phyloP scores from a whole-genome alignment of 2,113 vertebrate species.

The Lamprotornis superbus region DNA sequence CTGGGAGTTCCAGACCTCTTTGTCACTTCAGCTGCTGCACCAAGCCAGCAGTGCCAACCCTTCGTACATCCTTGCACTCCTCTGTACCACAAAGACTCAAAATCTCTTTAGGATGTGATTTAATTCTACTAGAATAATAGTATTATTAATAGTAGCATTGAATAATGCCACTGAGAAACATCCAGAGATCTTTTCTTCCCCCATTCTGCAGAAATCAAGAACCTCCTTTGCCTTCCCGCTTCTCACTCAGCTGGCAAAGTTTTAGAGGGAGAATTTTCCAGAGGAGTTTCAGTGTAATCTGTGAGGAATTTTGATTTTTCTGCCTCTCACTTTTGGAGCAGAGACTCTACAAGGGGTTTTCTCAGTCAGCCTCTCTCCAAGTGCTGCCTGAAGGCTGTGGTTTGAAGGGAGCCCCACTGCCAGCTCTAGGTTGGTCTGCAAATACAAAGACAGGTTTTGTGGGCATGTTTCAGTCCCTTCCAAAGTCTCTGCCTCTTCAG shows the following conservation, averaged over 20 bases:
- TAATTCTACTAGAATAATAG: neutral
- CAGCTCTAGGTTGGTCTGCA: neutral
- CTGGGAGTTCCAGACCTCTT: neutral
- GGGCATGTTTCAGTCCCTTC: neutral
- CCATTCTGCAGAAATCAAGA: neutral
- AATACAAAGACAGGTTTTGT: neutral
- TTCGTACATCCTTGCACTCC: neutral
- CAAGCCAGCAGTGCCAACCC: neutral
- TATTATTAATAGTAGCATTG: neutral
- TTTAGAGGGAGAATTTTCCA: neutral
- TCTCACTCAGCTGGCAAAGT: neutral
- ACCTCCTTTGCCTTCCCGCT: accelerated
- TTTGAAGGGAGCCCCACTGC: neutral
- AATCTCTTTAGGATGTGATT: neutral
- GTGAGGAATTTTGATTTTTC: neutral
- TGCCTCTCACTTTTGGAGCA: neutral
- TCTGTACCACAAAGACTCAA: neutral
- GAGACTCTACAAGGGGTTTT: neutral
- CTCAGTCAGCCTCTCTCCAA: neutral
- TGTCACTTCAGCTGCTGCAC: neutral
- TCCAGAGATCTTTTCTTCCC: accelerated
- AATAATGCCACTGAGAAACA: accelerated
- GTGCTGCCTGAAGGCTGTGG: neutral
- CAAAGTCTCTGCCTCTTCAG: neutral
- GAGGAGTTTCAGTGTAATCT: neutral